Percentiles rank a stretch among this genome's conserved stretches.
Evolutionary conservation across 2,113 vertebrate genomes (phyloP).

Genomic region (Dicaeum eximium): DNA sequence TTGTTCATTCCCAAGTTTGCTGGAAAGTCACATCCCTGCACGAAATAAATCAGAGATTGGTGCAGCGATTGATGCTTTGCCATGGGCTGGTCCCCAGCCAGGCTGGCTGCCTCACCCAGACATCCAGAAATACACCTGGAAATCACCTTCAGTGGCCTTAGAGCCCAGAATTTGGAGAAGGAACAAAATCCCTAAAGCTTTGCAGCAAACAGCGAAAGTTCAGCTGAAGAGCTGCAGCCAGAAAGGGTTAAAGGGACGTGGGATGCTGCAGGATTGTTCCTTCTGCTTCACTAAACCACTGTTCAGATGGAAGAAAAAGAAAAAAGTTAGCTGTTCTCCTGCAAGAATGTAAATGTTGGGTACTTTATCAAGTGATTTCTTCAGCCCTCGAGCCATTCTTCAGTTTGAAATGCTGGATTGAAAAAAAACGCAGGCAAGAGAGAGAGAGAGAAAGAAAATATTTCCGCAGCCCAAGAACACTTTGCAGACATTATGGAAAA

Average conservation of each 20-base stretch:
- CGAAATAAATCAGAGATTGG: background rate
- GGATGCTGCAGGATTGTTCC: background rate
- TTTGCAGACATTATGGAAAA: slow-evolving; percentile 59
- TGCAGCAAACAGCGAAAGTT: background rate
- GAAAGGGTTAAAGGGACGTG: background rate
- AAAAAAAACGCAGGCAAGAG: background rate
- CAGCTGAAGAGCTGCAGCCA: background rate
- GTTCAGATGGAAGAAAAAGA: background rate
- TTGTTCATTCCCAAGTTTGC: rapidly evolving
- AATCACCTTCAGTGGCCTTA: background rate
- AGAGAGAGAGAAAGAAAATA: slow-evolving; percentile 28
- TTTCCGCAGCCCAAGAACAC: slow-evolving; percentile 33
- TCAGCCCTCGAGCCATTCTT: slow-evolving; percentile 37
- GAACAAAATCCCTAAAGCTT: background rate
- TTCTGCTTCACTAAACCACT: background rate
- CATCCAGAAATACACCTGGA: background rate
- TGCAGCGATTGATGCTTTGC: background rate
- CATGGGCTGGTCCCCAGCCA: background rate
- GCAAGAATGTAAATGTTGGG: slow-evolving; percentile 7
- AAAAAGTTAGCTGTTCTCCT: background rate
- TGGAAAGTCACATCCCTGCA: background rate
- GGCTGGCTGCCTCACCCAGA: background rate
- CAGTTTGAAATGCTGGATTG: slow-evolving; percentile 54
- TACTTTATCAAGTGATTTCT: slow-evolving; percentile 24
- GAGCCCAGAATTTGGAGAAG: background rate